These are phyloP conservation scores for Jaculus jaculus DNA, from an alignment of 2,113 vertebrate species.

Conservation along the genomic window DNA sequence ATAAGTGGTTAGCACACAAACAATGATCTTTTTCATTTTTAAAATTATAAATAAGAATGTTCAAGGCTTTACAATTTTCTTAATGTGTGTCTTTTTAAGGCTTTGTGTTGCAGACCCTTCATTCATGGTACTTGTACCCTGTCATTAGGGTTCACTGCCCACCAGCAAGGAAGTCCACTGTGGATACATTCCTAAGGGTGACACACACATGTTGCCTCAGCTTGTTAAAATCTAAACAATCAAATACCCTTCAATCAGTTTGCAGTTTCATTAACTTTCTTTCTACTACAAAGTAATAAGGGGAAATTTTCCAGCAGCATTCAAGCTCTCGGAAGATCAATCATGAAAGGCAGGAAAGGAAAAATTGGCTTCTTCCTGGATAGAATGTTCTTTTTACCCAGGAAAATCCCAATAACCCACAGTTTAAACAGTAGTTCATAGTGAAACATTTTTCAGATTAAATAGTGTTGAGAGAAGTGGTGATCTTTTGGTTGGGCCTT, in stretches of 20 bases:
- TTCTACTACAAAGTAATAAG: background rate
- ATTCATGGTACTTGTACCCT: constrained; percentile 36
- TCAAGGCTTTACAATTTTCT: constrained; percentile 80
- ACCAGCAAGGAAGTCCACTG: constrained; percentile 28
- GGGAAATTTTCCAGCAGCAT: constrained; percentile 62
- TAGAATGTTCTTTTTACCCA: constrained; percentile 59
- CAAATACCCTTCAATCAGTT: background rate
- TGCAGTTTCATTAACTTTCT: constrained; percentile 17
- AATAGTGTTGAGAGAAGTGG: constrained; percentile 51
- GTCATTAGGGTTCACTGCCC: background rate
- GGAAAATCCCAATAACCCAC: constrained; percentile 61
- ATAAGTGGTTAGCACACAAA: constrained; percentile 86
- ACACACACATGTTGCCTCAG: background rate
- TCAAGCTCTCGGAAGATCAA: background rate
- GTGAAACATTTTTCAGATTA: constrained; percentile 56
- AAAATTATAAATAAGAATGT: constrained; percentile 92
- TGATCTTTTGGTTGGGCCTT: background rate
- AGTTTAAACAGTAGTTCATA: constrained; percentile 56
- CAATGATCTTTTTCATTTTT: constrained; percentile 83
- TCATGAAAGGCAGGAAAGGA: constrained; percentile 58
- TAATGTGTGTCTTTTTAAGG: constrained; percentile 82
- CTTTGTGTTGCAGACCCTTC: constrained; percentile 81
- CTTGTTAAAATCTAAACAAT: background rate
- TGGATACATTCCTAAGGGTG: constrained; percentile 48
- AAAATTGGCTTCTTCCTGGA: constrained; percentile 63